Conservation (phyloP, 2,888 invertebrate genomes). For the Eupelmus urozonus region DNA sequence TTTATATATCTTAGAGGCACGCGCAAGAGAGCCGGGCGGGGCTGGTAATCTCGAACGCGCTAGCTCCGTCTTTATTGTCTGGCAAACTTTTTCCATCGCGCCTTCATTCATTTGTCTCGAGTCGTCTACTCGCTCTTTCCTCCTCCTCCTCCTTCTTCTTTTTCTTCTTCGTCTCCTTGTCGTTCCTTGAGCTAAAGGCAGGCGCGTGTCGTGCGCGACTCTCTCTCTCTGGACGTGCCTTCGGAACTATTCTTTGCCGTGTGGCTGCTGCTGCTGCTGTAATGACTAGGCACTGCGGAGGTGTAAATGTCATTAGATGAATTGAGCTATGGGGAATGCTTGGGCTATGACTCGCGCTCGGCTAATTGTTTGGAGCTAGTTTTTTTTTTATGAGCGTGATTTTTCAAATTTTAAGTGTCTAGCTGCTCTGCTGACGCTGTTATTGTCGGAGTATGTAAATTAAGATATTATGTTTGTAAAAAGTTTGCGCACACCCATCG, state of each 20-base stretch:
- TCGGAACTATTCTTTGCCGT: too few species aligned
- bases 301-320: background rate
- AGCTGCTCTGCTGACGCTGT: too few species aligned
- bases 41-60: constrained; percentile 54
- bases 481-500: too few species aligned
- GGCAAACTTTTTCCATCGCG: constrained; percentile 52
- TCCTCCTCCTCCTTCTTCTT: constrained; percentile 48
- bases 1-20: constrained; percentile 39
- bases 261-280: background rate
- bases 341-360: background rate
- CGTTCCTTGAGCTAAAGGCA: too few species aligned
- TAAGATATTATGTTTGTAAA: too few species aligned
- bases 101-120: constrained; percentile 59
- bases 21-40: background rate
- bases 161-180: background rate
- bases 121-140: constrained; percentile 54
- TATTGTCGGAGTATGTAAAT: too few species aligned
- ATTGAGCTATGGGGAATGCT: background rate
- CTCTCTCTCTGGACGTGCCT: constrained; percentile 10
- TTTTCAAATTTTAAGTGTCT: too few species aligned
- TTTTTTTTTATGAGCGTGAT: too few species aligned
- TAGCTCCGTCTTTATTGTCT: constrained; percentile 57
- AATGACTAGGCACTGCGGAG: background rate
- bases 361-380: too few species aligned
- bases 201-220: background rate